These are phyloP conservation scores for Pachymerium ferrugineum DNA, from an alignment of 2,888 invertebrate genomes.

Conservation along the genomic window DNA sequence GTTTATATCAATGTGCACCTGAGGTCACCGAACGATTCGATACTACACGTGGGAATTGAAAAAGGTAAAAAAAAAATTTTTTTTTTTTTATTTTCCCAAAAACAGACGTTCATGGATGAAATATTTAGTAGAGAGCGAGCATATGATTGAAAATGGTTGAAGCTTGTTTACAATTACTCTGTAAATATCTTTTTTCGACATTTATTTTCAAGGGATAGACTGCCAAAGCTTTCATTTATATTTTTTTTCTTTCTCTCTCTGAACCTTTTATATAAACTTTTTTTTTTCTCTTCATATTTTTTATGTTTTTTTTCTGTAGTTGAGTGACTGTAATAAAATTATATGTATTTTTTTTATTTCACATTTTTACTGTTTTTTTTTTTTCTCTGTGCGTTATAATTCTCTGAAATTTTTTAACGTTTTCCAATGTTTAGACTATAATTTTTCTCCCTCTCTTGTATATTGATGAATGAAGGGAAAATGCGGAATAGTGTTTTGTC, in stretches of 20 bases:
- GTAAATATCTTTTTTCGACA: neutral
- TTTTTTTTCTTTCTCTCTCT: neutral
- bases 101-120: too few relatives aligned
- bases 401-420: neutral
- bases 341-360: neutral
- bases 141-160: neutral
- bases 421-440: neutral
- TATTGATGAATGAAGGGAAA: neutral
- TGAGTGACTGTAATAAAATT: conserved; percentile 2
- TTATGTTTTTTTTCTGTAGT: neutral
- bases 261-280: too few relatives aligned
- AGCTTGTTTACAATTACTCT: neutral
- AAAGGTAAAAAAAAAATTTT: neutral
- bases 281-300: neutral
- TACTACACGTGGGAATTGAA: conserved; percentile 2
- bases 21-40: neutral
- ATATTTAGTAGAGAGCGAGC: neutral
- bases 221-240: neutral
- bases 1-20: neutral
- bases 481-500: neutral
- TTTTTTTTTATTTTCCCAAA: neutral
- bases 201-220: neutral
- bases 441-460: neutral
- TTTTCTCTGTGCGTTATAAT: neutral
- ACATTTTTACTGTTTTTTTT: neutral